Conservation (phyloP, 2,113 vertebrate genomes). For the Anguilla japonica region DNA sequence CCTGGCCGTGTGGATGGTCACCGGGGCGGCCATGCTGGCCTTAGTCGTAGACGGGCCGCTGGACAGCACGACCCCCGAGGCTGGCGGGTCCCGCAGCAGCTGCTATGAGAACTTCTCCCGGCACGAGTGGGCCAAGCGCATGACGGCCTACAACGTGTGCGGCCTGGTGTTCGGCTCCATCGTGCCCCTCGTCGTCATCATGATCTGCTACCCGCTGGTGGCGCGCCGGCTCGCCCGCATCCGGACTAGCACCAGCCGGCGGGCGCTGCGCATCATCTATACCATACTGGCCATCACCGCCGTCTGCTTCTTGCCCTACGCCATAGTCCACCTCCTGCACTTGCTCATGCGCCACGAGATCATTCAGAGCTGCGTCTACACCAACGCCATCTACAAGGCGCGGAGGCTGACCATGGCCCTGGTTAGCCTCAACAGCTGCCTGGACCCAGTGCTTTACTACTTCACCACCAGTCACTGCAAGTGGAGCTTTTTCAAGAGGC, state of each 20-base stretch:
- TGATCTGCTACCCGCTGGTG: conserved; percentile 70
- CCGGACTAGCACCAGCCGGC: conserved; percentile 49
- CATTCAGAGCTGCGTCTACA: conserved; percentile 28
- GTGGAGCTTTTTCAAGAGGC: conserved; percentile 39
- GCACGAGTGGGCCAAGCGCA: conserved; percentile 50
- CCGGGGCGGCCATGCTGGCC: not conserved
- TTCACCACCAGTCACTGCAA: conserved; percentile 64
- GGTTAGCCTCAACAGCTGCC: conserved; percentile 72
- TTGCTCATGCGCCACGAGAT: conserved; percentile 52
- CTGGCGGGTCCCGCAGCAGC: fast-evolving
- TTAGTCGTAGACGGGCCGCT: conserved; percentile 61
- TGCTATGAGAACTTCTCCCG: conserved; percentile 75
- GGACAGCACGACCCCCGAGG: conserved; percentile 17
- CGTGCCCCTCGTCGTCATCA: conserved; percentile 64
- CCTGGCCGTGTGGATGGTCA: conserved; percentile 56
- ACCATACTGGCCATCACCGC: conserved; percentile 71
- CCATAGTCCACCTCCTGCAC: conserved; percentile 68
- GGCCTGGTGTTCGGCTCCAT: conserved; percentile 67
- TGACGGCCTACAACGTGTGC: conserved; percentile 54
- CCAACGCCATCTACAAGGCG: conserved; percentile 50
- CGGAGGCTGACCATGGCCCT: conserved; percentile 67
- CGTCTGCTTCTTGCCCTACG: conserved; percentile 77
- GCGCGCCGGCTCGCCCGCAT: conserved; percentile 57
- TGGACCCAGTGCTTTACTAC: conserved; percentile 81
- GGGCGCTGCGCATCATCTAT: conserved; percentile 69